Base-by-base conservation (phyloP, 2,113 vertebrate species). In the Sceloporus undulatus region DNA sequence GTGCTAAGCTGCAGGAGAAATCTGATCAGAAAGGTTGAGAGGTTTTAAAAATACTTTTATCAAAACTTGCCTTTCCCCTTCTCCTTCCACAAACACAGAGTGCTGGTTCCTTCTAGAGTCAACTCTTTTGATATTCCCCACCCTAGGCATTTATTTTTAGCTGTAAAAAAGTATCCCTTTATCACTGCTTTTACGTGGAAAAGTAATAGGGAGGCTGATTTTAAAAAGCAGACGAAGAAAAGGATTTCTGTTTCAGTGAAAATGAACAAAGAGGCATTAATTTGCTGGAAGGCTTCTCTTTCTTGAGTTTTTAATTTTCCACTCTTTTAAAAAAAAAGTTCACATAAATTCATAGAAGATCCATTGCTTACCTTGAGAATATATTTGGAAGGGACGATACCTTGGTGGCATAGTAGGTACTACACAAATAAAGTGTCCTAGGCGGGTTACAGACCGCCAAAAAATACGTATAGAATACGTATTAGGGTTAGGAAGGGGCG, bases 111-210 rank as follows among this genome's bases (percentile, higher is more conserved):
- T 91, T 82, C 77, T 88, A 84, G 68, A 93, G 79, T 92, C 76
- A 93, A 88, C 77, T 76, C 87, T 89, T 95, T 94, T 94, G 93
- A 95, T 92, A 93, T 91, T 92, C 21, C 10, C 1, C 9, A 21
- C 13, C 2, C 87, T 73, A 48, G 90, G 87, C 90, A 90, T 92
- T 79, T 38, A 78, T 84, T 86, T 89, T 79, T 82, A 87, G 62
- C 16, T 85, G 73, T 79, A 88, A 82, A 88, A 38, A 54, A 75
- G n/a, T 88, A 91, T 87, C 85, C 85, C 90, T 48, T 87, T 79
- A 0, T 91, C 48, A 1, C 68, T 87, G 59, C 66, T 76, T 77
- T 85, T 56, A 70, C 59, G 92, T 40, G 62, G 62, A 91, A 81
- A 82, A 93, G 77, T 66, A 85, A 52, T 0, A 62, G 0, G 68